Evolutionary conservation across 2,888 invertebrate genomes (phyloP), one percentile per base, ranked within the genome.

Genomic region (Caenorhabditis sulstoni): DNA sequence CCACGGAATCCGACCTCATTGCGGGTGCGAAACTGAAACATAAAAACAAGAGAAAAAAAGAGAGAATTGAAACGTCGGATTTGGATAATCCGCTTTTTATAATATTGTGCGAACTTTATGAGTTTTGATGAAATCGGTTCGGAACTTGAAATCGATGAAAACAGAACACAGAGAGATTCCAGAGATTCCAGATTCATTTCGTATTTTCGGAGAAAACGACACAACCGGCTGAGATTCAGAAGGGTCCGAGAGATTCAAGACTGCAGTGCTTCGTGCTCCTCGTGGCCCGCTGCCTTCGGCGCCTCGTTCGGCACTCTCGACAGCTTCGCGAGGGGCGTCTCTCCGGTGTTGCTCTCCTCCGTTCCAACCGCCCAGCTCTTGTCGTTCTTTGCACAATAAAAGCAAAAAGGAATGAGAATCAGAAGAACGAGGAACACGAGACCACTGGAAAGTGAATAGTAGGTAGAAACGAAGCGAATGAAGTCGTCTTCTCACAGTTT

Each of bases 71-170:
- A 47, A 41, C 41, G 45, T 50, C 58, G 67, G 67, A 67, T 67
- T 58, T 23, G 16, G 18, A 1, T 67, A 67, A 67, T 67, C 67
- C 50, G n/a, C 16, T 20, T 8, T 23, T 49, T 49, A 18, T 57
- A 18, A 16, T 16, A 16, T 57, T 49, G 20, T 58, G 57, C 49
- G 67, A 67, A 67, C 58, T 67, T 57, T 39, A n/a, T 23, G 41
- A n/a, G 59, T 45, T 29, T 23, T 29, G 52, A 52, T 52, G 49
- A 22, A 14, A 9, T 23, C 20, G 16, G n/a, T 23, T 53, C 18
- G 18, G 9, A n/a, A n/a, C n/a, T n/a, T n/a, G n/a, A n/a, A n/a
- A n/a, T n/a, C n/a, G n/a, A n/a, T n/a, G n/a, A n/a, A n/a, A n/a
- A n/a, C n/a, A n/a, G n/a, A n/a, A 5, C 29, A 29, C 3, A 29